phyloP scores from a whole-genome alignment of 2,888 invertebrate genomes.

The Phlogophora meticulosa region DNA sequence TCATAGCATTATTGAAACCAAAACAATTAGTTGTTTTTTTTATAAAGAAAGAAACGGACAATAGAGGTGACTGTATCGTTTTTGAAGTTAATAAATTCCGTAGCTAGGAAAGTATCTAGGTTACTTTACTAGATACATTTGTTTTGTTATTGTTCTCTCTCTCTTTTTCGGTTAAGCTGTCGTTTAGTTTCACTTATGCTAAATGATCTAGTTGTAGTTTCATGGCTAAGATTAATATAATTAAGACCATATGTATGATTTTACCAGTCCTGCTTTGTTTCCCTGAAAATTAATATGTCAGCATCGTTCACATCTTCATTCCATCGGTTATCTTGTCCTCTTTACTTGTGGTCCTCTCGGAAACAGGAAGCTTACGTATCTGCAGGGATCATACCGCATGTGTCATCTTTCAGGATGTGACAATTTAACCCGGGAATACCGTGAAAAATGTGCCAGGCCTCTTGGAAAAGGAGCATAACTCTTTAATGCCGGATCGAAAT shows the following conservation, averaged over 20 bases:
- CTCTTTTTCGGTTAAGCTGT: constrained; percentile 24
- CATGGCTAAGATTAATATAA: not conserved
- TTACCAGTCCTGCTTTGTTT: not conserved
- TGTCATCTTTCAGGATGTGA: constrained; percentile 9
- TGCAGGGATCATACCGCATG: not conserved
- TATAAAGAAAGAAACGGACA: constrained; percentile 11
- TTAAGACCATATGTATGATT: not conserved
- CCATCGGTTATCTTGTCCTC: not conserved
- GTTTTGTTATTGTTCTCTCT: constrained; percentile 43
- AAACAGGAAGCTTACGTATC: not conserved
- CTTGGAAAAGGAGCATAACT: constrained; percentile 61
- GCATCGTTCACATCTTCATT: not conserved
- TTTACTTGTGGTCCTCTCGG: not conserved
- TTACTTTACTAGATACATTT: constrained; percentile 45
- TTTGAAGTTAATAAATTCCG: constrained; percentile 30
- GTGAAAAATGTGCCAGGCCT: constrained; percentile 45
- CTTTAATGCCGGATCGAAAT: constrained; percentile 72
- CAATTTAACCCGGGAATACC: not conserved
- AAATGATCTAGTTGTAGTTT: constrained; percentile 23
- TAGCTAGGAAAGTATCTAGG: constrained; percentile 55
- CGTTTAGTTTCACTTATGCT: constrained; percentile 28
- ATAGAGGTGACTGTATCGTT: constrained; percentile 14
- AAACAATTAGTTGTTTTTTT: not conserved
- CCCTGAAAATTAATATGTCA: not conserved
- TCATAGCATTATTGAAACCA: not conserved